phyloP scores from a whole-genome alignment of 2,888 invertebrate species.

The Hetaerina titia region DNA sequence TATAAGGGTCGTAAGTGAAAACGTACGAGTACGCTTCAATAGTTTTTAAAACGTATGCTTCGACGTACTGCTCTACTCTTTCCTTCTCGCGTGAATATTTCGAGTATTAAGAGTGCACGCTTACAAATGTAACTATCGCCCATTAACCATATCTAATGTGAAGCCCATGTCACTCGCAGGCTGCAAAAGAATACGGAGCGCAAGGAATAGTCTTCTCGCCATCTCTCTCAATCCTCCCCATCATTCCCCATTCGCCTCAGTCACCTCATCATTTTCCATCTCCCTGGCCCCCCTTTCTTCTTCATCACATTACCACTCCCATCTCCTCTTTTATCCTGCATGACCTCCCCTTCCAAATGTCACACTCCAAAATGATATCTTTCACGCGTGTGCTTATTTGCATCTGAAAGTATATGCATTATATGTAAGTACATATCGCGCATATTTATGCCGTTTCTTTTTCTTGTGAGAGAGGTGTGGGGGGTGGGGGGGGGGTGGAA shows the following conservation, averaged over 20 bases:
- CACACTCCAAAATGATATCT: not conserved
- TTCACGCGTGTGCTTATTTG: not conserved
- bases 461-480: too few relatives aligned
- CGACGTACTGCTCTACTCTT: too few relatives aligned
- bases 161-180: too few relatives aligned
- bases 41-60: too few relatives aligned
- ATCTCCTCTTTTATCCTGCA: not conserved
- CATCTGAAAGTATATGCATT: not conserved
- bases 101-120: too few relatives aligned
- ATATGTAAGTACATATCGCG: not conserved
- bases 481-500: not conserved
- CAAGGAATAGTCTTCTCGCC: too few relatives aligned
- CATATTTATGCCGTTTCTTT: not conserved
- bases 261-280: not conserved
- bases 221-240: not conserved
- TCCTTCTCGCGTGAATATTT: too few relatives aligned
- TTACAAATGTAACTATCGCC: too few relatives aligned
- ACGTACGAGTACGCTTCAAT: too few relatives aligned
- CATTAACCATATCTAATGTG: too few relatives aligned
- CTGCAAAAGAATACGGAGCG: too few relatives aligned
- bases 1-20: too few relatives aligned
- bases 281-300: not conserved
- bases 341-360: not conserved
- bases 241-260: not conserved
- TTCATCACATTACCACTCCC: not conserved